Conservation (phyloP, 1,140 invertebrate genomes). For the Orius laevigatus region DNA sequence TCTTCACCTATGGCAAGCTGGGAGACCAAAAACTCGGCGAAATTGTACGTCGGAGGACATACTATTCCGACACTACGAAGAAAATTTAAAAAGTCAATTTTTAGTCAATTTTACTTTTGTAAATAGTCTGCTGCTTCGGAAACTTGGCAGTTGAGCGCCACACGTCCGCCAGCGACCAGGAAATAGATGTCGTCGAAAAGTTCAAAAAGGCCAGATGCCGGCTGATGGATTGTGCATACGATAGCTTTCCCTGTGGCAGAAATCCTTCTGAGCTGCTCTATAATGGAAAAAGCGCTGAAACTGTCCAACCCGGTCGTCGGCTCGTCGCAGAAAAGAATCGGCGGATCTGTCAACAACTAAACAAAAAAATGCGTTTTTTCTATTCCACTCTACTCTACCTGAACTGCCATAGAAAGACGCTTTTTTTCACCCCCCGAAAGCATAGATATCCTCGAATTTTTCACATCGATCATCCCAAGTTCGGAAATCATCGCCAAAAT, state of each 20-base stretch:
- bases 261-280: slow-evolving; percentile 17
- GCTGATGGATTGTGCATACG: slow-evolving; percentile 93
- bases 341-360: slow-evolving; percentile 47
- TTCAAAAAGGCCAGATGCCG: slow-evolving; percentile 85
- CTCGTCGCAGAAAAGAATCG: slow-evolving; percentile 94
- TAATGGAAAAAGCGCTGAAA: slow-evolving; percentile 17
- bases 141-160: slow-evolving; percentile 62
- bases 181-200: slow-evolving; percentile 78
- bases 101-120: slow-evolving; percentile 33
- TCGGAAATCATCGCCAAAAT: slow-evolving; percentile 42
- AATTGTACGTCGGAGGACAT: slow-evolving; percentile 49
- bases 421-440: slow-evolving; percentile 88
- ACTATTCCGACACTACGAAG: slow-evolving; percentile 34
- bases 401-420: slow-evolving; percentile 73
- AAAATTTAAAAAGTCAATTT: not conserved
- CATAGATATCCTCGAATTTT: slow-evolving; percentile 57
- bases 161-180: slow-evolving; percentile 55
- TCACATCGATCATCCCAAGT: slow-evolving; percentile 53
- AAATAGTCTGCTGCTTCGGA: slow-evolving; percentile 43
- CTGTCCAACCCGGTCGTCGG: slow-evolving; percentile 50
- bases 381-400: slow-evolving; percentile 31
- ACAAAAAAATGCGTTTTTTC: slow-evolving; percentile 3
- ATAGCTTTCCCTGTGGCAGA: slow-evolving; percentile 32
- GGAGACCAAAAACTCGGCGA: slow-evolving; percentile 51
- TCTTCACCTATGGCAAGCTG: slow-evolving; percentile 28